These are phyloP conservation scores for Diploptera punctata DNA, from an alignment of 2,888 invertebrate genomes.

Conservation along the genomic window DNA sequence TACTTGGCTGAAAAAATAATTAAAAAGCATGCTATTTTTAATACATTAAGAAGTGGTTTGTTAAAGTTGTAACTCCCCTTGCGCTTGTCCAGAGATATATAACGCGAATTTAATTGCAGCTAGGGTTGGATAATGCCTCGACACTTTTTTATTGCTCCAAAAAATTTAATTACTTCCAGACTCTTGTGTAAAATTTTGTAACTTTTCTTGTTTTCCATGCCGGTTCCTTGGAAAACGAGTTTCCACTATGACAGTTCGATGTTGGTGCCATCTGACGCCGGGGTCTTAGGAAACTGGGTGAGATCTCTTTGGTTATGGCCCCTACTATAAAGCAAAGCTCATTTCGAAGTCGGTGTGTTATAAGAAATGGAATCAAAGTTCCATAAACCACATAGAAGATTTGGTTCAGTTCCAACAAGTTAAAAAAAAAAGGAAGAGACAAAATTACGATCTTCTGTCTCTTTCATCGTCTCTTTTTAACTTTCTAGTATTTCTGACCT, in stretches of 20 bases:
- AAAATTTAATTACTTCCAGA: too few species aligned
- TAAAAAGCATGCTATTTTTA: too few species aligned
- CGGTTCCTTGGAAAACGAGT: neutral
- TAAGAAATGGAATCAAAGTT: constrained; percentile 13
- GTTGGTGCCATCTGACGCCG: constrained; percentile 4
- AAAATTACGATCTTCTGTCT: neutral
- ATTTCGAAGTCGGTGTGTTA: constrained; percentile 13
- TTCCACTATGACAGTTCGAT: neutral
- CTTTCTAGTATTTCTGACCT: too few species aligned
- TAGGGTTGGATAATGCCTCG: too few species aligned
- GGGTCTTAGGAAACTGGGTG: constrained; percentile 3
- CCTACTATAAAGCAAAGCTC: neutral
- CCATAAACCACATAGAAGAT: neutral
- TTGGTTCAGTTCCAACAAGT: neutral
- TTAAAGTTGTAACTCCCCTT: too few species aligned
- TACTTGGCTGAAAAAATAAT: too few species aligned
- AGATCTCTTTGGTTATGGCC: constrained; percentile 6
- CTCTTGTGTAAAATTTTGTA: too few species aligned
- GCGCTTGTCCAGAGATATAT: too few species aligned
- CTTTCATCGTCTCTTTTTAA: neutral
- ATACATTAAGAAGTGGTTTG: too few species aligned
- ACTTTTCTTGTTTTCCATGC: constrained; percentile 2
- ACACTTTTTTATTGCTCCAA: too few species aligned
- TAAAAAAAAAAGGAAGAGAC: neutral
- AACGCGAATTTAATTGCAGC: too few species aligned